phyloP scores from a whole-genome alignment of 1,140 invertebrate genomes.

The Xylocopa sonorina region DNA sequence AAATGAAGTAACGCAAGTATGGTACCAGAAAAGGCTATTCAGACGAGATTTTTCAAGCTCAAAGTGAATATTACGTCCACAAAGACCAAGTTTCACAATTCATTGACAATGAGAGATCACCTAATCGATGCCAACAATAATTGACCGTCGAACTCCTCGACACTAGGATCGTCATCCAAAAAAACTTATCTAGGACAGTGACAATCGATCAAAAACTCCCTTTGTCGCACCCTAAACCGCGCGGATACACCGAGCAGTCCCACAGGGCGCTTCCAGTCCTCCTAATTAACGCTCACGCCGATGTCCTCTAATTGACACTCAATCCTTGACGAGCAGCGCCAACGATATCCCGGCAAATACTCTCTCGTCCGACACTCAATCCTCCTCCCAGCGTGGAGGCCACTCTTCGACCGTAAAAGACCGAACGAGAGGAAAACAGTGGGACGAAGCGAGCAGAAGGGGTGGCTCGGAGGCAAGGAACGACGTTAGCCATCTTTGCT shows the following conservation, averaged over 20 bases:
- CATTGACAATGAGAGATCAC: no score
- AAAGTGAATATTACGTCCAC: no score
- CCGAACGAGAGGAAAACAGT: background rate
- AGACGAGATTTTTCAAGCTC: no score
- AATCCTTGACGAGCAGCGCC: conserved; percentile 29
- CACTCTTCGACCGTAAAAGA: conserved; percentile 28
- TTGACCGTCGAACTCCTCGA: no score
- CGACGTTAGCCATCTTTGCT: conserved; percentile 58
- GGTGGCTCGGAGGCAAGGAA: no score
- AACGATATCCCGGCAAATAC: conserved; percentile 37
- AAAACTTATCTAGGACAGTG: background rate
- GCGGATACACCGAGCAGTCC: background rate
- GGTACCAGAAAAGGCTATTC: no score
- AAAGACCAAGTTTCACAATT: no score
- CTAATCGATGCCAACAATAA: no score
- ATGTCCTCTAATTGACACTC: conserved; percentile 36
- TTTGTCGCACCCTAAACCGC: background rate
- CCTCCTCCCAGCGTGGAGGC: background rate
- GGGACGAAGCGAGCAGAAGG: conserved; percentile 10
- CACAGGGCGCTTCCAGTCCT: background rate
- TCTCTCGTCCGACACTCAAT: conserved; percentile 11
- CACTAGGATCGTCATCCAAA: no score
- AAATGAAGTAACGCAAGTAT: no score
- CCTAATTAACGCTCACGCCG: conserved; percentile 15
- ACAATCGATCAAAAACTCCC: background rate